Evolutionary conservation across 2,113 vertebrate genomes (phyloP).

Genomic region (Oreamnos americanus): DNA sequence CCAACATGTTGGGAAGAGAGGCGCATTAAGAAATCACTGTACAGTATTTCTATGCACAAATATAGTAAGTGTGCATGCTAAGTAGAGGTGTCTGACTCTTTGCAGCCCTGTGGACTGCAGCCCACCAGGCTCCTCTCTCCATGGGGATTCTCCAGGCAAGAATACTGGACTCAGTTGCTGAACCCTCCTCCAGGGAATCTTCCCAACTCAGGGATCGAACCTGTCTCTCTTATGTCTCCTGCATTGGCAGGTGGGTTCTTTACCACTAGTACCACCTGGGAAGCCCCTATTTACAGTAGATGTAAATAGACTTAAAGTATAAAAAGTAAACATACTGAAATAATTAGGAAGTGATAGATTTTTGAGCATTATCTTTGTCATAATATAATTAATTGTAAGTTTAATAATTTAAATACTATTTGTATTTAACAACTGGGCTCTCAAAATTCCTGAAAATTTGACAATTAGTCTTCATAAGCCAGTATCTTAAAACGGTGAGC

Average conservation of each 20-base stretch:
- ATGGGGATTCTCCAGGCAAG: neutral
- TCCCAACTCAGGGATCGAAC: neutral
- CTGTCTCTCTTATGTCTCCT: neutral
- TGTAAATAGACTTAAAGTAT: neutral
- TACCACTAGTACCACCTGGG: neutral
- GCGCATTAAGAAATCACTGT: fast-evolving
- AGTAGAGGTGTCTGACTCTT: neutral
- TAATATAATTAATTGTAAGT: neutral
- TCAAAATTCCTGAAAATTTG: neutral
- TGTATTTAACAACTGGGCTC: neutral
- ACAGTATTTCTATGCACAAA: too few species aligned
- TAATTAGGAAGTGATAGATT: neutral
- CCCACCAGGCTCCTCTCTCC: neutral
- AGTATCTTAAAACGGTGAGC: neutral
- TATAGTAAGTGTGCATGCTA: neutral
- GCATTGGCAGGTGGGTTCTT: neutral
- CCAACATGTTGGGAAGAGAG: neutral
- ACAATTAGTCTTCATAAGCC: neutral
- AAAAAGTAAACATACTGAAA: neutral
- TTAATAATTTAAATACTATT: neutral
- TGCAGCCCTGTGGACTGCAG: neutral
- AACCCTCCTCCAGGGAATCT: neutral
- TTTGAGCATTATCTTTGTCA: neutral
- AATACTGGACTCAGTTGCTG: neutral
- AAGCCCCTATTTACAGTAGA: neutral